A percentile compares a stretch with the other conserved stretches of the same genome.
These are phyloP conservation scores for Aptenodytes forsteri DNA, from an alignment of 2,113 vertebrate species.

Conservation along the genomic window DNA sequence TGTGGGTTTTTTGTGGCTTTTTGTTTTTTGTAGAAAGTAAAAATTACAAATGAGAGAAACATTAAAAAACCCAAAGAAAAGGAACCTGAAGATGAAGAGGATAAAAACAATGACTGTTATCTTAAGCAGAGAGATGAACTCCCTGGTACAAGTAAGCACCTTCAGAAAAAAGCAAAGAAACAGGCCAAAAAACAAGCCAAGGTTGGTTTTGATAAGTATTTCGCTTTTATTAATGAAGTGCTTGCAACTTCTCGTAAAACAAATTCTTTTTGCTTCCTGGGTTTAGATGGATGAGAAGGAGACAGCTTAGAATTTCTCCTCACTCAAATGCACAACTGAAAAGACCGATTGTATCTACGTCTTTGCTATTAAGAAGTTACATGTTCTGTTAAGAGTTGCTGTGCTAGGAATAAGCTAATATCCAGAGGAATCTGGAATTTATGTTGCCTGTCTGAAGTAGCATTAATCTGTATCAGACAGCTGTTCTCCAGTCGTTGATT, in stretches of 20 bases:
- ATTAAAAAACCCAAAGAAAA: conserved; percentile 73
- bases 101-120: conserved; percentile 68
- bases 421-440: neutral
- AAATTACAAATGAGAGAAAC: conserved; percentile 81
- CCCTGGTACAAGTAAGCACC: conserved; percentile 85
- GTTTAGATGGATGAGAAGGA: neutral
- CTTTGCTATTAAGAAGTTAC: neutral
- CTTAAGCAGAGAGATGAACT: conserved; percentile 75
- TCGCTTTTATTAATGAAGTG: neutral
- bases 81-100: conserved; percentile 71
- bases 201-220: conserved; percentile 72
- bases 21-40: conserved; percentile 62
- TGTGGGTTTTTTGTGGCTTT: neutral
- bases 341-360: neutral
- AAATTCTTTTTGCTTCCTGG: neutral
- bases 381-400: neutral
- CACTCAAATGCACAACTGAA: neutral
- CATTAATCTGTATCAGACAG: neutral
- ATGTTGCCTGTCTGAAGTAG: neutral
- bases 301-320: neutral
- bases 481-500: neutral
- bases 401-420: neutral
- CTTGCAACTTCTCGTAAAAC: neutral
- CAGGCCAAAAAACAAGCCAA: conserved; percentile 95
- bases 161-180: conserved; percentile 95